Conservation (phyloP, 2,113 vertebrate genomes). For the Rana temporaria region DNA sequence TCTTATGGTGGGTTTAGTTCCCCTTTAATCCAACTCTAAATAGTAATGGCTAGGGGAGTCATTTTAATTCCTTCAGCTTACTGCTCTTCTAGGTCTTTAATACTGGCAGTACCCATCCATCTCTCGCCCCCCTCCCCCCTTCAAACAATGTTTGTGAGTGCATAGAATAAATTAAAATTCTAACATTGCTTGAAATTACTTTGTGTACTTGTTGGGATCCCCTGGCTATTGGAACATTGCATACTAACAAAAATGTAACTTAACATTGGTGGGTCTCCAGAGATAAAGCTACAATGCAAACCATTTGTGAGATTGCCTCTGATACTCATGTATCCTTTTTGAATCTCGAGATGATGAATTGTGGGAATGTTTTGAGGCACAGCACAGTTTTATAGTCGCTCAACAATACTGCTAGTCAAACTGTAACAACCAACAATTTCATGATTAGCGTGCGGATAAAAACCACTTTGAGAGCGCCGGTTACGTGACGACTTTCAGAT, state of each 20-base stretch:
- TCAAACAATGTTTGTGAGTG: too few species aligned
- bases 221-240: background rate
- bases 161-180: too few species aligned
- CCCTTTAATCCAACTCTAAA: too few species aligned
- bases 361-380: constrained; percentile 7
- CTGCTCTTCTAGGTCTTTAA: too few species aligned
- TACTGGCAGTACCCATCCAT: too few species aligned
- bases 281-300: background rate
- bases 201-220: background rate
- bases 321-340: background rate
- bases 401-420: constrained; percentile 25
- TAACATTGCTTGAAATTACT: too few species aligned
- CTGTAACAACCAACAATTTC: constrained; percentile 33
- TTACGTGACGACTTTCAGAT: constrained; percentile 56
- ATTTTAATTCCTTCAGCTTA: too few species aligned
- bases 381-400: constrained; percentile 9
- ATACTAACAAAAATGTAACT: background rate
- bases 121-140: too few species aligned
- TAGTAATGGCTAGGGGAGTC: too few species aligned
- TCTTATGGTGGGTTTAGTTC: too few species aligned
- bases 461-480: constrained; percentile 31
- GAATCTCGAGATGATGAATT: background rate
- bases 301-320: background rate
- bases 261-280: background rate
- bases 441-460: constrained; percentile 33